Percentiles rank a stretch among this genome's conserved stretches.
Evolutionary conservation across 2,888 invertebrate genomes (phyloP).

Genomic region (Lymantria dispar): DNA sequence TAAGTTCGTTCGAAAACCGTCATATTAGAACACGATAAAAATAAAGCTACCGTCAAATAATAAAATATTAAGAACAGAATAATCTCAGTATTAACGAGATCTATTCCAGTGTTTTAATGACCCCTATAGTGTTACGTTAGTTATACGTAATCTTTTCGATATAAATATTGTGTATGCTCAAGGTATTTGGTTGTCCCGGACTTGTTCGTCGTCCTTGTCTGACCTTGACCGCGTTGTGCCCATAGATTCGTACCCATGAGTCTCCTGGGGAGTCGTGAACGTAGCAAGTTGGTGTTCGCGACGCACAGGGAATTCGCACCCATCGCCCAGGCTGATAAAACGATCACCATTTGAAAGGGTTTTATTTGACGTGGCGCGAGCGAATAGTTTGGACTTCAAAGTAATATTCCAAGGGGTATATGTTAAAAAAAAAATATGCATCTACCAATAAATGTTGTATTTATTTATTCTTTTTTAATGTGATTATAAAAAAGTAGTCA

Average conservation of each 20-base stretch:
- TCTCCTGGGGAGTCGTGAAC: slow-evolving; percentile 65
- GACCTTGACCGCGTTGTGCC: slow-evolving; percentile 93
- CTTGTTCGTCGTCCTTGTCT: slow-evolving; percentile 70
- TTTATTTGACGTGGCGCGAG: slow-evolving; percentile 29
- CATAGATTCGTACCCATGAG: slow-evolving; percentile 92
- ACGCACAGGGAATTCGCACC: slow-evolving; percentile 92
- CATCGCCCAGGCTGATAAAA: slow-evolving; percentile 92
- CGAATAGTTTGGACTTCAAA: slow-evolving; percentile 15
- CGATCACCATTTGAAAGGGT: slow-evolving; percentile 38
- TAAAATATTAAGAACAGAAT: neutral
- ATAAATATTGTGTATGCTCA: slow-evolving; percentile 44
- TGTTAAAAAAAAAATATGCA: no score
- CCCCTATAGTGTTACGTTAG: slow-evolving; percentile 2
- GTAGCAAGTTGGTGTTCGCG: slow-evolving; percentile 83
- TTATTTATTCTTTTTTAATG: no score
- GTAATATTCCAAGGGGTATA: neutral
- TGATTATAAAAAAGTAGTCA: no score
- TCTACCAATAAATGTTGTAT: no score
- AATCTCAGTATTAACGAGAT: neutral
- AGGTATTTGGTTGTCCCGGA: slow-evolving; percentile 63
- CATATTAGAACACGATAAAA: neutral
- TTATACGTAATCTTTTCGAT: neutral
- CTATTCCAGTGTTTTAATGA: slow-evolving; percentile 1
- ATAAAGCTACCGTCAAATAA: neutral
- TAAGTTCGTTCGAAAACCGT: neutral